Evolutionary conservation across 2,888 invertebrate species (phyloP).

Genomic region (Aporophyla lueneburgensis): DNA sequence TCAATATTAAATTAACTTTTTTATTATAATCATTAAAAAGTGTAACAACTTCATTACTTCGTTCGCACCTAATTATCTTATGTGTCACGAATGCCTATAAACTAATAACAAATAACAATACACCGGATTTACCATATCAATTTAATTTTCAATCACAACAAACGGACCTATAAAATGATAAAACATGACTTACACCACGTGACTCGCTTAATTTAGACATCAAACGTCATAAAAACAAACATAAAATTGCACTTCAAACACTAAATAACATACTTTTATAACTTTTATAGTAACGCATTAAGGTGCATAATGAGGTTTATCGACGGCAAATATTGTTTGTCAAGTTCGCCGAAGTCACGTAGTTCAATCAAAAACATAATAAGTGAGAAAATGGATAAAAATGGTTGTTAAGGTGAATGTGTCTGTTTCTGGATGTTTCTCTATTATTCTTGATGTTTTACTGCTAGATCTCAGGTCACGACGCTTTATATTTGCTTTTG

Average conservation of each 20-base stretch:
- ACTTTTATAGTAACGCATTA: constrained; percentile 56
- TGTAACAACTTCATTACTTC: constrained; percentile 48
- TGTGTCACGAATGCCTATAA: constrained; percentile 48
- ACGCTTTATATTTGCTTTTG: constrained; percentile 28
- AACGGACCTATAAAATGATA: constrained; percentile 51
- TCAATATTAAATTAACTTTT: constrained; percentile 7
- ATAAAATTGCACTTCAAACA: constrained; percentile 25
- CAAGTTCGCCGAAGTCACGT: constrained; percentile 61
- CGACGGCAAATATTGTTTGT: constrained; percentile 41
- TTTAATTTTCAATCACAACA: constrained; percentile 63
- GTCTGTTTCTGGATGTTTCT: constrained; percentile 41
- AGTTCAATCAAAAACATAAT: constrained; percentile 67
- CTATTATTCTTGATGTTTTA: constrained; percentile 29
- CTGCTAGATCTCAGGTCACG: constrained; percentile 57
- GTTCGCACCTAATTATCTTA: constrained; percentile 54
- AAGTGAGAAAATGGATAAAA: constrained; percentile 66
- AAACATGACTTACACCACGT: constrained; percentile 54
- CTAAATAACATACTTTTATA: constrained; percentile 38
- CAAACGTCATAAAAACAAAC: constrained; percentile 63
- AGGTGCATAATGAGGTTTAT: constrained; percentile 47
- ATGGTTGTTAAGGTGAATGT: constrained; percentile 51
- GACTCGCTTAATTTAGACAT: constrained; percentile 62
- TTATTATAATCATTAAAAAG: constrained; percentile 20
- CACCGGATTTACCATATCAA: constrained; percentile 66
- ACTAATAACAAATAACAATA: constrained; percentile 65